phyloP scores from a whole-genome alignment of 2,113 vertebrate genomes.

The Falcunculus frontatus region DNA sequence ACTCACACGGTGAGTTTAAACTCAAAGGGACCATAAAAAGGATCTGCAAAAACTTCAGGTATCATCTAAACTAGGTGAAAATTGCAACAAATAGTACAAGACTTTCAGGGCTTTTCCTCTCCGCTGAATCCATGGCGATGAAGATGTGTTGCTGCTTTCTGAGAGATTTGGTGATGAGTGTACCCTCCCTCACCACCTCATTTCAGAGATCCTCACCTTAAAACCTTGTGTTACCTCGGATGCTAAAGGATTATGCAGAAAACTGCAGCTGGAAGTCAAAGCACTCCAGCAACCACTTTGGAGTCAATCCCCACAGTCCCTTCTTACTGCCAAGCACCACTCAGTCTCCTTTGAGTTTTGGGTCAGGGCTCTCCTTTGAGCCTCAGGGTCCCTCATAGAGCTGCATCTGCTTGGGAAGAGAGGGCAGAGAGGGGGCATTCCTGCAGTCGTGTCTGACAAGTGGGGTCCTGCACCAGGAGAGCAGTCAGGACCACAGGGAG shows the following conservation, averaged over 20 bases:
- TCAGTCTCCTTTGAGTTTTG: neutral
- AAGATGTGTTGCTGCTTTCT: neutral
- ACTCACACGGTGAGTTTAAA: neutral
- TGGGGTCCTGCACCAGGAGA: neutral
- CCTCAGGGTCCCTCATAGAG: neutral
- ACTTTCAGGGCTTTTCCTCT: neutral
- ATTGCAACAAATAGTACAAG: neutral
- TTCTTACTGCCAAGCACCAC: neutral
- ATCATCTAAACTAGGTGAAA: neutral
- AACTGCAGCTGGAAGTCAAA: neutral
- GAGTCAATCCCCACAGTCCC: neutral
- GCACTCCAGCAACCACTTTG: neutral
- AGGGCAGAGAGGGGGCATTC: neutral
- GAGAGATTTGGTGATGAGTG: neutral
- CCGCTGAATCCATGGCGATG: neutral
- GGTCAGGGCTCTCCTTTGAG: neutral
- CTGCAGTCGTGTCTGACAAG: rapidly evolving
- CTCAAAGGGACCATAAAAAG: neutral
- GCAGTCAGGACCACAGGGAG: neutral
- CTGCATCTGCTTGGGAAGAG: neutral
- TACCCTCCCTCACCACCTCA: neutral
- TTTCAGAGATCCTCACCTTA: neutral
- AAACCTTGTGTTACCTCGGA: neutral
- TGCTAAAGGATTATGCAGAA: neutral
- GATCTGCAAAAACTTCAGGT: neutral